Evolutionary conservation across 2,888 invertebrate species (phyloP), one percentile per base, ranked within the genome.

Genomic region (Habroteleia sp.): DNA sequence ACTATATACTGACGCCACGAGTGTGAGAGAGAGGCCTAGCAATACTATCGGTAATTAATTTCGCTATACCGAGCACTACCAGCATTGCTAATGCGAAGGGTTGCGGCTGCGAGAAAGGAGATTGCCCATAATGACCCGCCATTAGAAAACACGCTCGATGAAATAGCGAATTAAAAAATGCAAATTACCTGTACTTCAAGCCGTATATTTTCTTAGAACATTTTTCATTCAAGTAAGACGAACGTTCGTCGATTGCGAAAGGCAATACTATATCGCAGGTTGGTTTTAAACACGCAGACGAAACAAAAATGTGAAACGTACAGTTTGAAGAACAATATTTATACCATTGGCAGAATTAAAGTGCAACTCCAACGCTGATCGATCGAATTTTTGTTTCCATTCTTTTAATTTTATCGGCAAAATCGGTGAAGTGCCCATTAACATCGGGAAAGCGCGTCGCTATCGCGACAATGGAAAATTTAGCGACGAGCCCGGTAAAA

Each of bases 31-130:
- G 60, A 62, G 60, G 50, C 31, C 46, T 60, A 74, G 80, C 80
- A 77, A 80, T 82, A 81, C 85, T 86, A 85, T 87, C 84, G 83
- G 86, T 87, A 86, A 87, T 87, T 85, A 87, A 87, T 88, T 88
- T 85, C 80, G 77, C 81, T 77, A 81, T 81, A 79, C 75, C 73
- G 74, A 63, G 77, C 69, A 77, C 80, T 72, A 79, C 78, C 78
- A 73, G 76, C 80, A 76, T 79, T 79, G 81, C 81, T 84, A 84
- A 85, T 84, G 84, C 81, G 81, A 82, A 77, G 80, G 83, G 81
- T 82, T 81, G 80, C 50, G 74, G 77, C 69, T 74, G 63, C 68
- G 72, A 72, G 60, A 60, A 74, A 75, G 76, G 60, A 75, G 74
- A 73, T 73, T 63, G 68, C 25, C 63, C 77, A 62, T 82, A 82